phyloP scores from a whole-genome alignment of 2,888 invertebrate species.

The Dryocosmus kuriphilus region DNA sequence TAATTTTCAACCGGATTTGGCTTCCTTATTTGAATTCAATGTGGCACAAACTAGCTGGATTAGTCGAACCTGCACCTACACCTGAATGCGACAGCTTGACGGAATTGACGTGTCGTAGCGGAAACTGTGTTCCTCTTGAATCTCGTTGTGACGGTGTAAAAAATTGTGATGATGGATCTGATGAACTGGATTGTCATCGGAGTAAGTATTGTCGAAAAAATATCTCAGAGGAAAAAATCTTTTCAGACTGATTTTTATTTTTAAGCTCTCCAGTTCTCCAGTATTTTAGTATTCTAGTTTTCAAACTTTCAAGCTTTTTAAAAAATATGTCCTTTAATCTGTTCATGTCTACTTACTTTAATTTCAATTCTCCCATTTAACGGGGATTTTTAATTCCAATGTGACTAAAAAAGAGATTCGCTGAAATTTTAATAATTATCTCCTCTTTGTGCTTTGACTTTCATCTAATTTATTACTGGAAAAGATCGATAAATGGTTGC shows the following conservation, averaged over 20 bases:
- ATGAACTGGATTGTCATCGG: conserved; percentile 79
- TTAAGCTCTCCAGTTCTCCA: not conserved
- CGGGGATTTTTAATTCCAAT: not conserved
- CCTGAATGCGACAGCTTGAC: conserved; percentile 65
- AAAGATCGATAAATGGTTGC: too few species aligned
- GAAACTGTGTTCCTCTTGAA: conserved; percentile 80
- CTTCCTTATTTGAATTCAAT: conserved; percentile 36
- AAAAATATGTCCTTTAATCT: not conserved
- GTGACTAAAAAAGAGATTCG: not conserved
- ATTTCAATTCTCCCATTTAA: not conserved
- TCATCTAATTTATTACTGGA: too few species aligned
- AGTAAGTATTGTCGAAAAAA: not conserved
- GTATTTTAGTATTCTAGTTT: not conserved
- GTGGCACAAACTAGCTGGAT: conserved; percentile 22
- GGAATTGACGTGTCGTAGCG: conserved; percentile 79
- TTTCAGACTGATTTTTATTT: not conserved
- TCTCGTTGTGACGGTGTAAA: conserved; percentile 80
- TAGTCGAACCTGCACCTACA: conserved; percentile 36
- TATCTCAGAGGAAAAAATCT: not conserved
- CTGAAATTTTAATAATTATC: not conserved
- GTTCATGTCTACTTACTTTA: not conserved
- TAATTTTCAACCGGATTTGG: conserved; percentile 29
- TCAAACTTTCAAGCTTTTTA: not conserved
- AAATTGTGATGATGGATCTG: conserved; percentile 81
- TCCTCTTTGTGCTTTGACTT: too few species aligned